Evolutionary conservation across 1,140 invertebrate genomes (phyloP).

Genomic region (Drosophila repleta): DNA sequence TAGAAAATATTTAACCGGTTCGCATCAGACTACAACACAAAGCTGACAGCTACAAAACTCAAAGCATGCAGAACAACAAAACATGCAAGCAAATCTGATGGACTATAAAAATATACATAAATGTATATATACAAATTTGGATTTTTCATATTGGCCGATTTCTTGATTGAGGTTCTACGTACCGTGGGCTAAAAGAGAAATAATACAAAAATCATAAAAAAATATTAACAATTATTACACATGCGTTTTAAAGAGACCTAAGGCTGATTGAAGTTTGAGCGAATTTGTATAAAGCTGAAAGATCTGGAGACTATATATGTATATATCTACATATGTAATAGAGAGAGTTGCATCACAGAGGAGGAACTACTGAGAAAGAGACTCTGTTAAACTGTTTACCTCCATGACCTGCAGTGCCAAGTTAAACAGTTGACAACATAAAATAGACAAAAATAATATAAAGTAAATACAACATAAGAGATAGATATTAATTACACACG

Average conservation of each 20-base stretch:
- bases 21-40: neutral
- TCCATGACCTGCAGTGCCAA: slow-evolving; percentile 70
- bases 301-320: slow-evolving; percentile 24
- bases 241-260: slow-evolving; percentile 47
- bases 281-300: slow-evolving; percentile 20
- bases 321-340: neutral
- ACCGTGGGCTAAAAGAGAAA: slow-evolving; percentile 64
- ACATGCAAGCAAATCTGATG: slow-evolving; percentile 17
- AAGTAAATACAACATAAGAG: slow-evolving; percentile 68
- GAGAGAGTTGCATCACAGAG: slow-evolving; percentile 27
- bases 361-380: slow-evolving; percentile 33
- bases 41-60: slow-evolving; percentile 25
- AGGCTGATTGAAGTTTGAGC: slow-evolving; percentile 20
- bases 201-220: slow-evolving; percentile 37
- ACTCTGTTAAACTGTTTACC: slow-evolving; percentile 64
- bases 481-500: slow-evolving; percentile 54
- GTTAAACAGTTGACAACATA: slow-evolving; percentile 63
- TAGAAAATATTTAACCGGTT: slow-evolving; percentile 9
- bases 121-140: slow-evolving; percentile 28
- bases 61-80: slow-evolving; percentile 15
- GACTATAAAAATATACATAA: neutral
- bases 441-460: slow-evolving; percentile 67
- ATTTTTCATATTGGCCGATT: slow-evolving; percentile 49
- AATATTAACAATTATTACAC: slow-evolving; percentile 47
- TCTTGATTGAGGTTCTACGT: slow-evolving; percentile 50